These are phyloP conservation scores for Cryptotermes secundus DNA, from an alignment of 1,140 invertebrate species.

Conservation along the genomic window DNA sequence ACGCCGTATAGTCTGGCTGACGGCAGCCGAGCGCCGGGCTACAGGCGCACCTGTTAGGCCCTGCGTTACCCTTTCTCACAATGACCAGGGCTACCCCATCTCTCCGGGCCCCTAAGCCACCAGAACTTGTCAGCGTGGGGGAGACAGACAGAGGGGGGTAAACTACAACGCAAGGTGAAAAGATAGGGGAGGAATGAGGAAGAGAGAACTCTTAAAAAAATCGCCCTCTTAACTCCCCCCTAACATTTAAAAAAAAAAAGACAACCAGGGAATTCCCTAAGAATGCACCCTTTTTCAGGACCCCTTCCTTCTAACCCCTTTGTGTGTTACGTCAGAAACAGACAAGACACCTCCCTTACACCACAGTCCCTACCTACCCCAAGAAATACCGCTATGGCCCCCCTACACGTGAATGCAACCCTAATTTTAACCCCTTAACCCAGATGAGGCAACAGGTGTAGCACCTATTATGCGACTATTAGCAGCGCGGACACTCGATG, in stretches of 20 bases:
- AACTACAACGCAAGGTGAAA: background rate
- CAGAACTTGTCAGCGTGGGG: slow-evolving; percentile 13
- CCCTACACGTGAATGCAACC: background rate
- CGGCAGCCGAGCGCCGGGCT: too few relatives aligned
- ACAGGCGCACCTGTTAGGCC: background rate
- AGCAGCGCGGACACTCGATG: background rate
- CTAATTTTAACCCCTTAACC: slow-evolving; percentile 16
- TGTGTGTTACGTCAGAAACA: background rate
- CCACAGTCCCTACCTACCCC: slow-evolving; percentile 12
- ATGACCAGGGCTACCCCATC: background rate
- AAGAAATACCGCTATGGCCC: background rate
- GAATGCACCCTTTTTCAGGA: background rate
- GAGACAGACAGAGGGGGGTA: background rate
- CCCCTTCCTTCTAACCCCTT: background rate
- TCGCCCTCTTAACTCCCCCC: background rate
- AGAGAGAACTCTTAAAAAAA: background rate
- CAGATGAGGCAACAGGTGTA: background rate
- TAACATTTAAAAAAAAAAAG: background rate
- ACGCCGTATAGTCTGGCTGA: too few relatives aligned
- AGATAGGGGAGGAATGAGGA: slow-evolving; percentile 14
- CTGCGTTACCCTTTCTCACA: background rate
- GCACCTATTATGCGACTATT: background rate
- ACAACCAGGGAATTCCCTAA: slow-evolving; percentile 10
- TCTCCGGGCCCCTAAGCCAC: background rate
- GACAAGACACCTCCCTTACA: background rate